Percentiles rank a stretch among this genome's conserved stretches.
phyloP scores from a whole-genome alignment of 2,113 vertebrate genomes.

The Ophiodon elongatus region DNA sequence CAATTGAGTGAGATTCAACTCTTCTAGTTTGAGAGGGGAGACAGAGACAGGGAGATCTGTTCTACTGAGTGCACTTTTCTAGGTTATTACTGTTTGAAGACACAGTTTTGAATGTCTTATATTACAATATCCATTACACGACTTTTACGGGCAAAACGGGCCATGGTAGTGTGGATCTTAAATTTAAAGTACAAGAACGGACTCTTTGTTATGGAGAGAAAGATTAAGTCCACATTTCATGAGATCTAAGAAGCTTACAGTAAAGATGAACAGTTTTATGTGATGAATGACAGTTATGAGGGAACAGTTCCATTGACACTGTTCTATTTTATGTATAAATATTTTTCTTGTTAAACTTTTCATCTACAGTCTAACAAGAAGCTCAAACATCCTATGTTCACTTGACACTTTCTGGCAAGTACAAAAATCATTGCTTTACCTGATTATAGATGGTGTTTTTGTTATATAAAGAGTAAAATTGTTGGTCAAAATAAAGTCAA shows the following conservation, averaged over 20 bases:
- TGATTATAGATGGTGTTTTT: background rate
- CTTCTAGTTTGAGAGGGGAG: background rate
- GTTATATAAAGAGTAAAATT: too few relatives aligned
- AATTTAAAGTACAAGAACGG: background rate
- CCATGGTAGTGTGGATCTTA: background rate
- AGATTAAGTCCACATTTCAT: background rate
- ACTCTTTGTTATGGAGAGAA: background rate
- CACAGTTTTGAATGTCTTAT: conserved; percentile 24
- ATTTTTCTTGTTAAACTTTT: background rate
- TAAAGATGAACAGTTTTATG: background rate
- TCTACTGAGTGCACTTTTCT: too few relatives aligned
- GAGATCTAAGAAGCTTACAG: background rate
- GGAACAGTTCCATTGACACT: background rate
- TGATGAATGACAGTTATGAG: background rate
- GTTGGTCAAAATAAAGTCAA: background rate
- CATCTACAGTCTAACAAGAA: background rate
- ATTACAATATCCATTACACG: background rate
- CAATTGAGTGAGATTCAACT: background rate
- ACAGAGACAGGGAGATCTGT: background rate
- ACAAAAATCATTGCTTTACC: background rate
- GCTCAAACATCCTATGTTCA: background rate
- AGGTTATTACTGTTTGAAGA: background rate
- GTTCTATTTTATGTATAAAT: background rate
- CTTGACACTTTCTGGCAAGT: background rate
- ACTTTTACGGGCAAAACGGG: too few relatives aligned